These are phyloP conservation scores for Beris chalybata DNA, from an alignment of 2,888 invertebrate genomes.

Conservation along the genomic window DNA sequence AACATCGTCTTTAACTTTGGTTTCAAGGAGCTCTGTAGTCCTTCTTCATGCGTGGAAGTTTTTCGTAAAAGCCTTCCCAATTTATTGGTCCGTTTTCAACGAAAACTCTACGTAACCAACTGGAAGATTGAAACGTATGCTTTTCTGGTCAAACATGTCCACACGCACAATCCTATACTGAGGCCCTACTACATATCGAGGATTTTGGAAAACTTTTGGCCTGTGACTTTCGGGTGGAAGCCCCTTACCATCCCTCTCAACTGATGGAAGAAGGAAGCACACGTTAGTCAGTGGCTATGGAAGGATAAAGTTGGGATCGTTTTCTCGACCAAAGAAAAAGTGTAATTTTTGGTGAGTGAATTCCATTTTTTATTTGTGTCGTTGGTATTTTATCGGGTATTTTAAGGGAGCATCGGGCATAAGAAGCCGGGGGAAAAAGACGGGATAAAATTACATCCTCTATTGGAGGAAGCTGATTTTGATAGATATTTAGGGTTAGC, in stretches of 20 bases:
- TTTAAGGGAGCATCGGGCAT: conserved; percentile 13
- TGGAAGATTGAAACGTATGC: conserved; percentile 37
- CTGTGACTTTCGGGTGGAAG: conserved; percentile 2
- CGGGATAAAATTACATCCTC: conserved; percentile 29
- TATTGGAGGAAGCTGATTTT: conserved; percentile 32
- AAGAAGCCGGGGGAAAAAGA: conserved; percentile 12
- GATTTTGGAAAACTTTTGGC: conserved; percentile 4
- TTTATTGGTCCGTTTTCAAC: conserved; percentile 25
- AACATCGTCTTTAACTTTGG: neutral
- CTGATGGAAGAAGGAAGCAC: no score
- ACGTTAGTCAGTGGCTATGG: conserved; percentile 8
- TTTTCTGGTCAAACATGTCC: conserved; percentile 4
- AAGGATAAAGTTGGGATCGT: neutral
- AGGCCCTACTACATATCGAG: neutral
- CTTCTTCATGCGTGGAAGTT: conserved; percentile 16
- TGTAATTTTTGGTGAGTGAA: conserved; percentile 35
- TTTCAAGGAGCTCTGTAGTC: neutral
- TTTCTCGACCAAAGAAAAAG: conserved; percentile 15
- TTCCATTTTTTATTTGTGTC: conserved; percentile 38
- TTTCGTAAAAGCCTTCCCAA: conserved; percentile 28
- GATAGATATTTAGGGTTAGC: conserved; percentile 33
- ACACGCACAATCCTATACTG: neutral
- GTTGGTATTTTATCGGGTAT: conserved; percentile 15
- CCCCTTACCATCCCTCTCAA: no score
- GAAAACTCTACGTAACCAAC: conserved; percentile 34